Evolutionary conservation across 2,113 vertebrate species (phyloP), one percentile per base, ranked within the genome.

Genomic region (Cyanoramphus novaezelandiae): DNA sequence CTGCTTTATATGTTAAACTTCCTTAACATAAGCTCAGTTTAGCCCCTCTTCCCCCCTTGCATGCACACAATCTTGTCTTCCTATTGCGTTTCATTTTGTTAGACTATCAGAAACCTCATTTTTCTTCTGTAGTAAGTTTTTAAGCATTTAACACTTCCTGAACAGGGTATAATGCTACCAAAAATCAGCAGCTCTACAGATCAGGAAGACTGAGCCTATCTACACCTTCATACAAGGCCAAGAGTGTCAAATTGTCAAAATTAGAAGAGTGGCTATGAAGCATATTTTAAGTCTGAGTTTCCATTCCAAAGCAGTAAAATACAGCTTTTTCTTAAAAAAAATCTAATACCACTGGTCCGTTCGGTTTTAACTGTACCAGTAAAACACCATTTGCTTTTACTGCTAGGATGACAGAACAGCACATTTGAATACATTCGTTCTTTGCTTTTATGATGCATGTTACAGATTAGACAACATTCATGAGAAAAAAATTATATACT

Each of bases 61-160:
- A 13, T 2, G 13, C 37, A 37, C 46, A 62, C 49, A 68, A 37
- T 33, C 78, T 10, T 11, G 17, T 63, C 57, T 90, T 91, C 52
- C n/a, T 31, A 47, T 55, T 71, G 75, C 71, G 39, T 43, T 64
- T 33, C 2, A 76, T 55, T 60, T 95, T 86, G 57, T 76, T 4
- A 50, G 13, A 47, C 25, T 43, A 88, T 31, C 35, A 92, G 49
- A 65, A 83, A 74, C 14, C 6, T 27, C 2, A 44, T 65, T 90
- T 52, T 75, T 62, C 62, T 88, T 82, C 82, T 0, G 0, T 2
- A 90, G 12, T 18, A 80, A 18, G 25, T 9, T 49, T 18, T 44
- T 13, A 89, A 79, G 31, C 53, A 68, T 64, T 85, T 47, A 82
- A 91, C 27, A 16, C 72, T 94, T 93, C 82, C 90, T 93, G 47